Evolutionary conservation across 2,113 vertebrate species (phyloP).

Genomic region (Desmodus rotundus): DNA sequence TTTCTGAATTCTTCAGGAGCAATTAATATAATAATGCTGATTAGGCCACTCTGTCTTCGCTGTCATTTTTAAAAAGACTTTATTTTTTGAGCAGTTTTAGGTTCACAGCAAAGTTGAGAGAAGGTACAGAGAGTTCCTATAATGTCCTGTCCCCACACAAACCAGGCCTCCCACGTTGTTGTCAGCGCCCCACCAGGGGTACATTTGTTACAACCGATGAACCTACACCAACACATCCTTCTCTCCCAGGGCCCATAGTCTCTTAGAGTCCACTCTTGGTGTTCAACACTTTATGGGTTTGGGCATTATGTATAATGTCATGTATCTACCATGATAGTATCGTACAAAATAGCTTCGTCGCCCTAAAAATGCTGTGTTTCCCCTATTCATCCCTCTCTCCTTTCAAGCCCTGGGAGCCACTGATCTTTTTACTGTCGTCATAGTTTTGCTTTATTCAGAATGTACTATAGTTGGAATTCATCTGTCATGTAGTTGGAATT

Average conservation of each 20-base stretch:
- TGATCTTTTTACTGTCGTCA: neutral
- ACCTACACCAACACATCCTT: neutral
- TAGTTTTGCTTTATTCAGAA: neutral
- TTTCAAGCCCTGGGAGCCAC: neutral
- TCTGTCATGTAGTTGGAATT: neutral
- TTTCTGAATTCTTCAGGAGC: slow-evolving; percentile 10
- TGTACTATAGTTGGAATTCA: neutral
- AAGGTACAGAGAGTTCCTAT: neutral
- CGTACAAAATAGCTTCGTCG: neutral
- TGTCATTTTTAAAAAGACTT: neutral
- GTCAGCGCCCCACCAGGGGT: neutral
- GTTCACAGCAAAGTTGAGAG: neutral
- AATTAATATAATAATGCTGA: neutral
- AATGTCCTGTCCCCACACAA: neutral
- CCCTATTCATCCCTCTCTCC: neutral
- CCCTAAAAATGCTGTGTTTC: neutral
- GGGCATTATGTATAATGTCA: neutral
- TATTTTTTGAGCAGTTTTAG: neutral
- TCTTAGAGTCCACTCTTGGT: neutral
- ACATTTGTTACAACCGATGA: neutral
- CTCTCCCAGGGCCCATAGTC: neutral
- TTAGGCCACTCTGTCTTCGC: neutral
- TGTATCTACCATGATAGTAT: neutral
- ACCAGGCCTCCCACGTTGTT: neutral
- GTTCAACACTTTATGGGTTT: neutral